These are phyloP conservation scores for Tenthredo mesomela DNA, from an alignment of 2,888 invertebrate species.

Conservation along the genomic window DNA sequence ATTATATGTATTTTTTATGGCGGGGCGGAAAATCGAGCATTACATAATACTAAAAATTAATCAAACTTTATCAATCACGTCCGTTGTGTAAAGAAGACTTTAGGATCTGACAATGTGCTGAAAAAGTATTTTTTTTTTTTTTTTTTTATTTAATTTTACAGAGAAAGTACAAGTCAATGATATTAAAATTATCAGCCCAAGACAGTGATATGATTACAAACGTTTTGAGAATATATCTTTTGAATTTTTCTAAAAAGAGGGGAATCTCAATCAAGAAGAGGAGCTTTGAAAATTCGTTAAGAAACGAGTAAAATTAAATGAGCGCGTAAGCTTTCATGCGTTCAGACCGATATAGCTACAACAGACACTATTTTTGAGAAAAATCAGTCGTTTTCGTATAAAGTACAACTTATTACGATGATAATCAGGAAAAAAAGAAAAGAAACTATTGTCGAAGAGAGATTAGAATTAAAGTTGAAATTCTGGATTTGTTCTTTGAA, in stretches of 20 bases:
- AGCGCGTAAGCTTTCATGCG: neutral
- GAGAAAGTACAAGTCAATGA: neutral
- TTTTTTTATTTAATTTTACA: neutral
- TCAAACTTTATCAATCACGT: neutral
- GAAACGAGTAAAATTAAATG: neutral
- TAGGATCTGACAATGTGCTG: neutral
- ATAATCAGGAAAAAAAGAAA: neutral
- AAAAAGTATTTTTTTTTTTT: no score
- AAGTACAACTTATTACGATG: neutral
- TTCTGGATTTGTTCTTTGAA: neutral
- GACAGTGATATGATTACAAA: neutral
- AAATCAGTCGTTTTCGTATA: neutral
- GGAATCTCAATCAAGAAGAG: neutral
- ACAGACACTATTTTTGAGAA: neutral
- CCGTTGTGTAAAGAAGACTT: neutral
- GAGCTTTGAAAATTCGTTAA: neutral
- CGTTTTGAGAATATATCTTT: neutral
- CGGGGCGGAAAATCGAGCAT: neutral
- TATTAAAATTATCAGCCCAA: neutral
- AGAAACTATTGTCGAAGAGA: neutral
- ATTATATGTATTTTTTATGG: neutral
- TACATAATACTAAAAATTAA: neutral
- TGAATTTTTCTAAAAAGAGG: neutral
- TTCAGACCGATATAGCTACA: neutral
- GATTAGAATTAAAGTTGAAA: neutral